Percentiles rank a stretch among this genome's conserved stretches.
Evolutionary conservation across 2,113 vertebrate genomes (phyloP).

Genomic region (Leptobrachium leishanense): DNA sequence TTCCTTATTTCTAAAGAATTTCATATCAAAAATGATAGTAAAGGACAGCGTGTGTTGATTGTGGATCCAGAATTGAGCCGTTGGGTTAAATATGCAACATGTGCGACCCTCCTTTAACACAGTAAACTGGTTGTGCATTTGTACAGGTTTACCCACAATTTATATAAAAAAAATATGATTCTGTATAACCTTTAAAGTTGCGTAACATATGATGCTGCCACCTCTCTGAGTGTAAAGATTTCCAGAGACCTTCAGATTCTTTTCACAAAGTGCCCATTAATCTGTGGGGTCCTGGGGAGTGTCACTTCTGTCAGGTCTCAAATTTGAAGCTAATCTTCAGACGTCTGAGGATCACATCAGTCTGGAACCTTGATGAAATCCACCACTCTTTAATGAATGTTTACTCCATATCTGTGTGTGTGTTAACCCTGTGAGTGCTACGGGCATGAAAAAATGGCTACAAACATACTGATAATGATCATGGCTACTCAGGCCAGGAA

Average conservation of each 20-base stretch:
- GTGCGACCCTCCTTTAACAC: not conserved
- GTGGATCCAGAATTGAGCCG: not conserved
- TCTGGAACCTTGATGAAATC: not conserved
- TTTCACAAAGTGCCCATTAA: conserved; percentile 38
- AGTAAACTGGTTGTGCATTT: conserved; percentile 1
- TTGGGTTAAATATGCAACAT: not conserved
- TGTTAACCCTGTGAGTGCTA: not conserved
- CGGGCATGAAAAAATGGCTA: too few species aligned
- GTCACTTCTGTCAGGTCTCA: conserved; percentile 26
- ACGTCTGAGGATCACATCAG: conserved; percentile 16
- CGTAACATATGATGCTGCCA: conserved; percentile 20
- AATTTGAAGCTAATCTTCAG: conserved; percentile 14
- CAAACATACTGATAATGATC: too few species aligned
- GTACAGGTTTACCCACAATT: conserved; percentile 13
- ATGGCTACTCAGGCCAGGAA: too few species aligned
- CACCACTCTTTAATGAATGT: not conserved
- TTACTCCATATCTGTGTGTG: not conserved
- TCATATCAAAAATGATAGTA: not conserved
- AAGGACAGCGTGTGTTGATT: not conserved
- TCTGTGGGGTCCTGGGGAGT: conserved; percentile 11
- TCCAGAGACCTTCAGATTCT: conserved; percentile 1
- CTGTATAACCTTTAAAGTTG: not conserved
- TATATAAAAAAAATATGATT: conserved; percentile 14
- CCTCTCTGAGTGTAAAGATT: conserved; percentile 3
- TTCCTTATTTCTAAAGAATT: too few species aligned